Conservation (phyloP, 2,113 vertebrate genomes). For the Maylandia zebra region DNA sequence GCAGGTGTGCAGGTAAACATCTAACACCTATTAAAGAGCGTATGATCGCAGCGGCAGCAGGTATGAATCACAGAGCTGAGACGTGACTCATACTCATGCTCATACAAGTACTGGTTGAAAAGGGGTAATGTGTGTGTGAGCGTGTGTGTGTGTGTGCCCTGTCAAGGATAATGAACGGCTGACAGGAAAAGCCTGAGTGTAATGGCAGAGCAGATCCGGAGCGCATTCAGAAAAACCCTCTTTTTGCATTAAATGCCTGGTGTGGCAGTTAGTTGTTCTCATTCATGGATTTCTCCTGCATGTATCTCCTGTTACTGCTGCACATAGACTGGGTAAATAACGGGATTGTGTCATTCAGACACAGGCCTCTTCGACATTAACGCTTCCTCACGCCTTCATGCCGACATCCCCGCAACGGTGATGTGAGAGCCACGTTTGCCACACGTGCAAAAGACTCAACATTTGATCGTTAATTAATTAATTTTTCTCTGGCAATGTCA, state of each 20-base stretch:
- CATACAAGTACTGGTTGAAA: neutral
- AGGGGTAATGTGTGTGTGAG: slow-evolving; percentile 10
- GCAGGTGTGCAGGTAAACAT: slow-evolving; percentile 17
- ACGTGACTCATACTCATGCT: neutral
- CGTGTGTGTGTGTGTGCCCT: neutral
- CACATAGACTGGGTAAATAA: neutral
- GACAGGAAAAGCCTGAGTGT: slow-evolving; percentile 2
- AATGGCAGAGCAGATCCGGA: neutral
- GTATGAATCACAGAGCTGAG: neutral
- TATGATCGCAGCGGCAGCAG: neutral
- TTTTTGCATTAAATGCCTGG: neutral
- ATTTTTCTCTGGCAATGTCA: neutral
- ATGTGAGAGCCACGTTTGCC: neutral
- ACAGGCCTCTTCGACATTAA: neutral
- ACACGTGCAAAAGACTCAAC: neutral
- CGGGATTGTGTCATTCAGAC: neutral
- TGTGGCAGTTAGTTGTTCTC: neutral
- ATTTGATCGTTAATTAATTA: neutral
- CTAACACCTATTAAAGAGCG: slow-evolving; percentile 16
- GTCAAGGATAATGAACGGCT: slow-evolving; percentile 22
- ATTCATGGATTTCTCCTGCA: slow-evolving; percentile 15
- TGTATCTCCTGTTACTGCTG: neutral
- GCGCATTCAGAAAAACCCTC: slow-evolving; percentile 16
- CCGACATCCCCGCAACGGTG: neutral
- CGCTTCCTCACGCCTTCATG: neutral